Percentiles rank a stretch among this genome's conserved stretches.
Evolutionary conservation across 2,113 vertebrate species (phyloP).

Genomic region (Eleginops maclovinus): DNA sequence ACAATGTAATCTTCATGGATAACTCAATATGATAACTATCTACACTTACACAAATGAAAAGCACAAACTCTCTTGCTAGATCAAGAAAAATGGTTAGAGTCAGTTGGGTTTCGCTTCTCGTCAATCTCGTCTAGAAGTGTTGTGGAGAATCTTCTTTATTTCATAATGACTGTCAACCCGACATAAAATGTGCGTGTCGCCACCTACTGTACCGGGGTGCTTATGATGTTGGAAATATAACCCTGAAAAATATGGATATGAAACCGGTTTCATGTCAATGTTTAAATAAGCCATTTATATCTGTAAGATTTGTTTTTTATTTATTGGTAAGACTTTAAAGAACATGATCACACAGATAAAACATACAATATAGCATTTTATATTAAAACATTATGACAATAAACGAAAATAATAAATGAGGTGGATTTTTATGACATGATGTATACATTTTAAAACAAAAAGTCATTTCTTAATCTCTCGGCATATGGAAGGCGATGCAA

Average conservation of each 20-base stretch:
- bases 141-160: not conserved
- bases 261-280: not conserved
- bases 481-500: too few relatives aligned
- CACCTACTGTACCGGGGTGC: constrained; percentile 20
- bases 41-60: constrained; percentile 69
- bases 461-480: too few relatives aligned
- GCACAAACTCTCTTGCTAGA: constrained; percentile 9
- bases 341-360: too few relatives aligned
- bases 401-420: too few relatives aligned
- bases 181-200: not conserved
- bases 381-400: too few relatives aligned
- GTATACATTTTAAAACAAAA: too few relatives aligned
- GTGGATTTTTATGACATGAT: too few relatives aligned
- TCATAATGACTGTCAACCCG: not conserved
- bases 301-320: too few relatives aligned
- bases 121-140: not conserved
- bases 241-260: not conserved
- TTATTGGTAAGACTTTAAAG: too few relatives aligned
- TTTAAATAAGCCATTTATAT: not conserved
- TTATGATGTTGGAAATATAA: not conserved
- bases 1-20: fast-evolving
- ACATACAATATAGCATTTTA: too few relatives aligned
- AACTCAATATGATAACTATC: not conserved
- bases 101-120: not conserved
- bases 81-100: not conserved